Base-by-base conservation (phyloP, 92 coral and sea anemone genomes). In the Chrysogorgia sp. region DNA sequence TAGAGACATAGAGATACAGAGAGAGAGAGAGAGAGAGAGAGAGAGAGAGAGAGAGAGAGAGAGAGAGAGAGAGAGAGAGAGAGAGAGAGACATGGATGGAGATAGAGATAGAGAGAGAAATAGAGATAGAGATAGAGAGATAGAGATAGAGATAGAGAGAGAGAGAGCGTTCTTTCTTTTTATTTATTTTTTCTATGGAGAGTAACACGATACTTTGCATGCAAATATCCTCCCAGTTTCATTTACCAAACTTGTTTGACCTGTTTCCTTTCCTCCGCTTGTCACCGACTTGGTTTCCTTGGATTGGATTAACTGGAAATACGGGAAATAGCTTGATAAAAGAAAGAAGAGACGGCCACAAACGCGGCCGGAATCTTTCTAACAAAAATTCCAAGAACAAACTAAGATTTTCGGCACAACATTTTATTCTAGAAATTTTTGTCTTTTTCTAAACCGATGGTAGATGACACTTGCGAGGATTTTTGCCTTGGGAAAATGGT, bases 251-350 rank as follows among this genome's bases (percentile, higher is more conserved):
- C 19, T 30, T 40, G 22, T 30, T 69, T 28, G 13, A 59, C 33
- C 15, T 6, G 5, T 37, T 4, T 37, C 43, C 14, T n/a, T n/a
- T 47, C 53, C 53, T 47, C 53, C 15, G 53, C 65, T 59, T 33
- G 76, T 31, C 76, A 69, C 19, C 26, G 43, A 45, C 76, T 69
- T 69, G 76, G 60, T 69, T 69, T 60, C 59, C 20, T 69, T 31
- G 59, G 53, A 37, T 24, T 57, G 76, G 76, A 69, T 69, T 69
- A 69, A 69, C 76, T 69, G 76, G 76, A 69, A 69, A 45, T 24
- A 69, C 76, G 41, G n/a, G 0, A 45, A 61, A 15, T 7, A 4
- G 43, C 12, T 12, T 37, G 43, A 12, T 12, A 12, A 47, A 47
- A 47, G 15, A 7, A 47, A 7, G 15, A n/a, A n/a, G n/a, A n/a